Evolutionary conservation across 2,113 vertebrate species (phyloP).

Genomic region (Motacilla alba): DNA sequence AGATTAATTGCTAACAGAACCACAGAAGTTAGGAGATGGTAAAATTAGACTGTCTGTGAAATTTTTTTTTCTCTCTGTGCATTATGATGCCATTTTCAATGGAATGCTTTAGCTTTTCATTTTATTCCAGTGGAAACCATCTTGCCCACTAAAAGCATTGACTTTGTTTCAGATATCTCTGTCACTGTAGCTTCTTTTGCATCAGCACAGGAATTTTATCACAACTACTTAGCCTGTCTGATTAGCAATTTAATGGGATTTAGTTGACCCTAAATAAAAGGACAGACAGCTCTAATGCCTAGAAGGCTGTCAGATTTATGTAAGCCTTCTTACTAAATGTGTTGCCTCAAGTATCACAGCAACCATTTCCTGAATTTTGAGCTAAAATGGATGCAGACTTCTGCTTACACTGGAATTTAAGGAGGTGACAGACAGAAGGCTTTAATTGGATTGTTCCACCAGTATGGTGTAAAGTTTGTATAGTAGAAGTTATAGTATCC

Average conservation of each 20-base stretch:
- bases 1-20: neutral
- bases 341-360: neutral
- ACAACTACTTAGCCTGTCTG: neutral
- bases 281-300: neutral
- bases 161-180: neutral
- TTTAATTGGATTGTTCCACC: neutral
- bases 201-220: neutral
- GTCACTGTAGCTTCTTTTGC: neutral
- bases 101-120: neutral
- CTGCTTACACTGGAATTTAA: neutral
- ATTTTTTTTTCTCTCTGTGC: neutral
- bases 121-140: neutral
- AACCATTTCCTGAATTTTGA: neutral
- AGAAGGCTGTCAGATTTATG: neutral
- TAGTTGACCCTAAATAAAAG: neutral
- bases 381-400: neutral
- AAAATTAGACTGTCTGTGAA: neutral
- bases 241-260: slow-evolving; percentile 4
- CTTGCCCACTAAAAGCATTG: neutral
- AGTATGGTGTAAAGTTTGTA: neutral
- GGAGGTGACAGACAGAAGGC: neutral
- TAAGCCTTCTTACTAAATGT: neutral
- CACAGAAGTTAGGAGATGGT: neutral
- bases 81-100: neutral
- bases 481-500: neutral